Evolutionary conservation across 2,888 invertebrate genomes (phyloP).

Genomic region (Drosophila multiciliata): DNA sequence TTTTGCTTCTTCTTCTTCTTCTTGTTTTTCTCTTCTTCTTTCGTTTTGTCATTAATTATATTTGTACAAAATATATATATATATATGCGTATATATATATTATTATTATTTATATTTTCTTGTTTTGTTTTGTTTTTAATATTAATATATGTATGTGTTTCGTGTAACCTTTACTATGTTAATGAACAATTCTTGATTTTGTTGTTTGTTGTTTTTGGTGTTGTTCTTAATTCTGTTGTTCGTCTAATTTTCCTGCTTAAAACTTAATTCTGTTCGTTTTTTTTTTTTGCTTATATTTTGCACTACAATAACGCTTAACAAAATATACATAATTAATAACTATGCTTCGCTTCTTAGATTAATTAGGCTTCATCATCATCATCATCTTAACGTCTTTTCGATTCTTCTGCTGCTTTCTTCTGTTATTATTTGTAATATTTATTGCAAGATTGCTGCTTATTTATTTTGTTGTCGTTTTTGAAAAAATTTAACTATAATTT

Average conservation of each 20-base stretch:
- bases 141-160: slow-evolving; percentile 35
- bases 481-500: slow-evolving; percentile 76
- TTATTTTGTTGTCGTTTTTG: slow-evolving; percentile 51
- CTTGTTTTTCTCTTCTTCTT: slow-evolving; percentile 28
- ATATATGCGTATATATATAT: slow-evolving; percentile 30
- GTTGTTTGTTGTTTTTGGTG: slow-evolving; percentile 15
- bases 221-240: slow-evolving; percentile 27
- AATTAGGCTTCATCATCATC: slow-evolving; percentile 51
- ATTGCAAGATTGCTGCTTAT: slow-evolving; percentile 52
- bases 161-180: slow-evolving; percentile 51
- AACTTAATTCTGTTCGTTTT: slow-evolving; percentile 60
- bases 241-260: slow-evolving; percentile 52
- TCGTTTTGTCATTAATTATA: slow-evolving; percentile 63
- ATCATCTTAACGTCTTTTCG: slow-evolving; percentile 11
- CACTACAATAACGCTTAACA: slow-evolving; percentile 78
- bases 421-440: slow-evolving; percentile 40
- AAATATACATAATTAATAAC: slow-evolving; percentile 80
- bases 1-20: slow-evolving; percentile 59
- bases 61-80: slow-evolving; percentile 81
- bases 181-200: slow-evolving; percentile 61
- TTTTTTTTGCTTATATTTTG: slow-evolving; percentile 57
- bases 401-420: slow-evolving; percentile 14
- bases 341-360: slow-evolving; percentile 41
- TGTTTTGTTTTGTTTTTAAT: slow-evolving; percentile 1
- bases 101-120: not conserved